Percentiles rank a stretch among this genome's conserved stretches.
phyloP scores from a whole-genome alignment of 2,888 invertebrate genomes.

The Pedicia rivosa region DNA sequence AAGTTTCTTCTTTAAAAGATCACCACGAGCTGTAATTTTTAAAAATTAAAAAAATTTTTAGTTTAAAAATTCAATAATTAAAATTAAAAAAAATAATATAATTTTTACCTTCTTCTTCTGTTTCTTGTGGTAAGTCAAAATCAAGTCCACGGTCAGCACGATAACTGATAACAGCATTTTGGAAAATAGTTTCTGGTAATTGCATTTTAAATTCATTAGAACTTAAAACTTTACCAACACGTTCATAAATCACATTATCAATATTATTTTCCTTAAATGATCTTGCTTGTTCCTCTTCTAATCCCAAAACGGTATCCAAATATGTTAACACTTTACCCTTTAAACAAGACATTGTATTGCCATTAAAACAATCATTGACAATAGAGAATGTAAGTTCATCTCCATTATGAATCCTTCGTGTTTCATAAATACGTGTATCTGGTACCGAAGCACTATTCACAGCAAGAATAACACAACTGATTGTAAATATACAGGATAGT shows the following conservation, averaged over 20 bases:
- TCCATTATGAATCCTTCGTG: conserved; percentile 41
- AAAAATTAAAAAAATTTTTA: conserved; percentile 3
- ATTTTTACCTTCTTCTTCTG: conserved; percentile 18
- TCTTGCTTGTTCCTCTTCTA: conserved; percentile 41
- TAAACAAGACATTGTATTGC: conserved; percentile 53
- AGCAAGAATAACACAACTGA: conserved; percentile 36
- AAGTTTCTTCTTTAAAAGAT: conserved; percentile 68
- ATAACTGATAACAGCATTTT: conserved; percentile 47
- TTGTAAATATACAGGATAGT: conserved; percentile 33
- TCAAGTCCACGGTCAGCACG: conserved; percentile 49
- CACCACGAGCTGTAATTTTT: conserved; percentile 48
- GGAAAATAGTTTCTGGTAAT: conserved; percentile 55
- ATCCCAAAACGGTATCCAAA: conserved; percentile 52
- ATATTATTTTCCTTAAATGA: conserved; percentile 43
- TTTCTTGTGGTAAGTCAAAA: conserved; percentile 37
- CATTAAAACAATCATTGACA: conserved; percentile 54
- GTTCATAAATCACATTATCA: conserved; percentile 58
- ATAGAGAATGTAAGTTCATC: conserved; percentile 54
- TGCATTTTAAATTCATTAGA: conserved; percentile 58
- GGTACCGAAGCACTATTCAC: conserved; percentile 34
- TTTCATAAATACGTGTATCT: conserved; percentile 34
- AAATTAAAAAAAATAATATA: background rate
- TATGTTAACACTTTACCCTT: conserved; percentile 62
- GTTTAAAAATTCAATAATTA: no score
- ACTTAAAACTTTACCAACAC: conserved; percentile 51